phyloP scores from a whole-genome alignment of 2,888 invertebrate genomes.

The Mimas tiliae region DNA sequence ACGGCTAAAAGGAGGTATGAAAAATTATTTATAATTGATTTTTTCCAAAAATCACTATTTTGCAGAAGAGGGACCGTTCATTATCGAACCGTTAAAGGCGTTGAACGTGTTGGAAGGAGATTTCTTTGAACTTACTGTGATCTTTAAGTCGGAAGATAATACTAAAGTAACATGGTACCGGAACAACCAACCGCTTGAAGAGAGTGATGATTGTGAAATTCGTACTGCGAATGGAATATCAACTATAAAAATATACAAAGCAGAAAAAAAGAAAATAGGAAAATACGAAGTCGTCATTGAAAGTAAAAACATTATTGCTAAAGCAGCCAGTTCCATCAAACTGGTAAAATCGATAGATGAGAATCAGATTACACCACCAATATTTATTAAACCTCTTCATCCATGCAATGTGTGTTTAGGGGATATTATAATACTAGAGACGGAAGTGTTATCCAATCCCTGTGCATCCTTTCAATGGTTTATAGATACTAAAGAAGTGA shows the following conservation, averaged over 20 bases:
- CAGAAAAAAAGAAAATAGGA: conserved; percentile 90
- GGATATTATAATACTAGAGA: conserved; percentile 92
- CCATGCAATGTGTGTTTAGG: conserved; percentile 89
- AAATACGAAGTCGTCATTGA: conserved; percentile 95
- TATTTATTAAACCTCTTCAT: conserved; percentile 88
- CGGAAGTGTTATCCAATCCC: conserved; percentile 90
- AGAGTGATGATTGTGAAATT: conserved; percentile 86
- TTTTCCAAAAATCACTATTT: conserved; percentile 54
- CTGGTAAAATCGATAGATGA: conserved; percentile 86
- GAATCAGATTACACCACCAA: conserved; percentile 87
- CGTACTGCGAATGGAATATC: conserved; percentile 86
- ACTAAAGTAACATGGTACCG: conserved; percentile 93
- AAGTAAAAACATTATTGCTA: conserved; percentile 90
- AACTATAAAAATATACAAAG: conserved; percentile 86
- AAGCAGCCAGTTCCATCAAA: conserved; percentile 92
- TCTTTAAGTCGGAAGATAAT: conserved; percentile 88
- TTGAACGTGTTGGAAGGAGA: conserved; percentile 88
- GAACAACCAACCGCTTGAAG: conserved; percentile 90
- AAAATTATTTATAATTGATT: conserved; percentile 35
- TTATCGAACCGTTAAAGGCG: conserved; percentile 91
- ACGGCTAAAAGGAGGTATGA: no score
- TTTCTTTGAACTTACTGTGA: conserved; percentile 88
- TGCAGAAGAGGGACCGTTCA: conserved; percentile 84
- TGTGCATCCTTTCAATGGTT: conserved; percentile 95
- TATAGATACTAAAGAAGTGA: conserved; percentile 89